Percentiles rank a stretch among this genome's conserved stretches.
These are phyloP conservation scores for Onychostruthus taczanowskii DNA, from an alignment of 2,113 vertebrate genomes.

Conservation along the genomic window DNA sequence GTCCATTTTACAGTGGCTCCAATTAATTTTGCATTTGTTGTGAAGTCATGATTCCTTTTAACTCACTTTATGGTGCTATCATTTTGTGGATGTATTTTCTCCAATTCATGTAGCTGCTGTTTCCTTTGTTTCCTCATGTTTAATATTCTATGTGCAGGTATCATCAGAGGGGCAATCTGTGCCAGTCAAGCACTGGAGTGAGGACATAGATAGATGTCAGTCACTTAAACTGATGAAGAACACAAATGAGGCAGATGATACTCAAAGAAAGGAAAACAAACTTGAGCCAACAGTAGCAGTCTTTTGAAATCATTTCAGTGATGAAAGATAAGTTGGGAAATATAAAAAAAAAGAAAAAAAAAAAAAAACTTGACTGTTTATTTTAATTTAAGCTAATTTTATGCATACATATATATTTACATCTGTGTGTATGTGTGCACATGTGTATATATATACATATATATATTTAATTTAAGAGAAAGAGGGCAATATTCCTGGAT, in stretches of 20 bases:
- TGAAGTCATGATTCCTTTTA: background rate
- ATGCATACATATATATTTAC: background rate
- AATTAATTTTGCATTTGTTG: background rate
- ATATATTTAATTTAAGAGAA: background rate
- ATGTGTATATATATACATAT: background rate
- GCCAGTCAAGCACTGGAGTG: background rate
- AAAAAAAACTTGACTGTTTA: background rate
- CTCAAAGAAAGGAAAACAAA: slow-evolving; percentile 14
- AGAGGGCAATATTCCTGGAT: background rate
- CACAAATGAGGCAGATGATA: slow-evolving; percentile 40
- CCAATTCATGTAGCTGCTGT: background rate
- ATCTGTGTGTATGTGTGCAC: accelerated
- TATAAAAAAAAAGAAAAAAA: slow-evolving; percentile 8
- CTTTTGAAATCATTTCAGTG: slow-evolving; percentile 34
- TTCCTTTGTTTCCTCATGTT: background rate
- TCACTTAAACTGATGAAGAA: slow-evolving; percentile 27
- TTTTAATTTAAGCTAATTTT: background rate
- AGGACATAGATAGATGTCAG: slow-evolving; percentile 38
- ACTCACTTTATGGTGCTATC: background rate
- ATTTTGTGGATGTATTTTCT: background rate
- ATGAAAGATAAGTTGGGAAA: background rate
- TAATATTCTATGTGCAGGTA: slow-evolving; percentile 26
- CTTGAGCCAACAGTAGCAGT: background rate
- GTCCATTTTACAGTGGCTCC: background rate
- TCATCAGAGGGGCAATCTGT: background rate